Percentiles rank a stretch among this genome's conserved stretches.
phyloP scores from a whole-genome alignment of 2,113 vertebrate genomes.

The Eudyptes chrysolophus region DNA sequence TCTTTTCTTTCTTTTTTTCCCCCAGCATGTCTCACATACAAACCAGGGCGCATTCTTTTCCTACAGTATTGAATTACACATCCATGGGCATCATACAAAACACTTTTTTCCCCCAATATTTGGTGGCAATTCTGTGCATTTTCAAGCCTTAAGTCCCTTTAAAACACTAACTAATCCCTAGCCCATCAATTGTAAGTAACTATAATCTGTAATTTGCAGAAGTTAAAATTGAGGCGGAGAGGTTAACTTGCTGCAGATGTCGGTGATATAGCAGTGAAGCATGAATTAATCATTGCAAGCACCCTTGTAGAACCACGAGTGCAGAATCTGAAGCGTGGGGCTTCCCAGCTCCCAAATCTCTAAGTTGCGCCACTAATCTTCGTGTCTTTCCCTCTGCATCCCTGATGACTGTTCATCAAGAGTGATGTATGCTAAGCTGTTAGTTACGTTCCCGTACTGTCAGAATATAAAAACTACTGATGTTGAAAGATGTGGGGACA shows the following conservation, averaged over 20 bases:
- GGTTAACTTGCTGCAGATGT: neutral
- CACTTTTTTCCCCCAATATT: accelerated
- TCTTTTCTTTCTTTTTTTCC: neutral
- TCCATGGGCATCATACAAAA: neutral
- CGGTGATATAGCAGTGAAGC: neutral
- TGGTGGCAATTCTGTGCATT: neutral
- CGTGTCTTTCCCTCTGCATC: neutral
- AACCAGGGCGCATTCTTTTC: neutral
- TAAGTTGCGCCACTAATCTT: neutral
- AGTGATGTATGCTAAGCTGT: neutral
- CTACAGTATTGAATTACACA: neutral
- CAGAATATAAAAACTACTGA: neutral
- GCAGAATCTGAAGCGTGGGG: neutral
- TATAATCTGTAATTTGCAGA: neutral
- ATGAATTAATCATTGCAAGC: neutral
- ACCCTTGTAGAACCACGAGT: neutral
- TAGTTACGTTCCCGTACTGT: neutral
- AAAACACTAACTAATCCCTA: neutral
- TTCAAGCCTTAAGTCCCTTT: neutral
- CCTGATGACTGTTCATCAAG: neutral
- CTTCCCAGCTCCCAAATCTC: neutral
- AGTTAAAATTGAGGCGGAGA: neutral
- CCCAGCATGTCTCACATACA: neutral
- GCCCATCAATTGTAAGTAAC: neutral
- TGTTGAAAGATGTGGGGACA: neutral